A percentile compares a stretch with the other conserved stretches of the same genome.
Conservation (phyloP, 2,113 vertebrate genomes). For the Nansenia antarctica region DNA sequence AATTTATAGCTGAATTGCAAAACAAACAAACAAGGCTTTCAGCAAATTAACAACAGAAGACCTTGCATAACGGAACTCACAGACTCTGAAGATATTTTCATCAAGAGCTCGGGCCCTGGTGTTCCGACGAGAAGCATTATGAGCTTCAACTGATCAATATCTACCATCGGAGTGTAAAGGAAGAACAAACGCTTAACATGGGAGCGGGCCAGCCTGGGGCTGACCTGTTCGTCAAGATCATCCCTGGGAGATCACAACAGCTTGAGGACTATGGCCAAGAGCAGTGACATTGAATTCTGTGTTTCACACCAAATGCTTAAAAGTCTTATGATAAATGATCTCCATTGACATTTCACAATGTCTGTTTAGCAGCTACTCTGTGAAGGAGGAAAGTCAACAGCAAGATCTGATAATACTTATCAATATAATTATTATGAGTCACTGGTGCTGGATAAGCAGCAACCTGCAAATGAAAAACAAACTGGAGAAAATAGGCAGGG, state of each 20-base stretch:
- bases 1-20: constrained; percentile 22
- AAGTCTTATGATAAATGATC: too few species aligned
- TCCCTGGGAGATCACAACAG: too few species aligned
- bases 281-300: constrained; percentile 15
- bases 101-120: constrained; percentile 96
- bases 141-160: constrained; percentile 99
- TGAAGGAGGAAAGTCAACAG: too few species aligned
- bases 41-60: constrained; percentile 40
- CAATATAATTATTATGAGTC: too few species aligned
- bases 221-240: too few species aligned
- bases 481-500: too few species aligned
- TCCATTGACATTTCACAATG: too few species aligned
- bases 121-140: constrained; percentile 99
- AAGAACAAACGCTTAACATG: constrained; percentile 75
- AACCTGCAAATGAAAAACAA: background rate
- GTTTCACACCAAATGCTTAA: too few species aligned
- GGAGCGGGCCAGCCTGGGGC: constrained; percentile 2
- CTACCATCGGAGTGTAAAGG: constrained; percentile 95
- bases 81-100: constrained; percentile 99
- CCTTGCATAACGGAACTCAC: constrained; percentile 86
- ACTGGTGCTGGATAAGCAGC: too few species aligned
- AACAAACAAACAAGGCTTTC: constrained; percentile 15
- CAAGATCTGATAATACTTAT: too few species aligned
- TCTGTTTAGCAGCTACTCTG: too few species aligned
- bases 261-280: constrained; percentile 8